Evolutionary conservation across 1,140 invertebrate species (phyloP).

Genomic region (Drosophila biarmipes): DNA sequence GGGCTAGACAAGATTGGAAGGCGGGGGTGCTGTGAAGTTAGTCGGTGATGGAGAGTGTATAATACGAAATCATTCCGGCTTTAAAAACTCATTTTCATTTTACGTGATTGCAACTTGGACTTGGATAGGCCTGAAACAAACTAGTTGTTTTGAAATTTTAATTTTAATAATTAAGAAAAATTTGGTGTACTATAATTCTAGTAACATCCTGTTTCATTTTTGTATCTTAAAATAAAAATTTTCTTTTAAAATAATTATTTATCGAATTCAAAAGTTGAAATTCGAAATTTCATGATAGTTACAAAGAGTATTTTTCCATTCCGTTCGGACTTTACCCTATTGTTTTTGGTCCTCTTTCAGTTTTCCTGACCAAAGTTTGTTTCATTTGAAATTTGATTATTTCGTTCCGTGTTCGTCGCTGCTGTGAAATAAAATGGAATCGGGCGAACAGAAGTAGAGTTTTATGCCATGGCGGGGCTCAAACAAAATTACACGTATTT

Average conservation of each 20-base stretch:
- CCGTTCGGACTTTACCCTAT: neutral
- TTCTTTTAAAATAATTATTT: too few relatives aligned
- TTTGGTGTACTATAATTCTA: too few relatives aligned
- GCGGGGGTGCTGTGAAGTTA: slow-evolving; percentile 3
- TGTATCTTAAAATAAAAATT: too few relatives aligned
- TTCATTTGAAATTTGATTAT: slow-evolving; percentile 76
- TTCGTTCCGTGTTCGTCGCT: slow-evolving; percentile 35
- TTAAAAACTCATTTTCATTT: neutral
- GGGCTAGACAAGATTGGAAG: slow-evolving; percentile 12
- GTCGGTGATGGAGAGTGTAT: neutral
- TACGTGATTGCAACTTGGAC: neutral
- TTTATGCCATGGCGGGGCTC: slow-evolving; percentile 59
- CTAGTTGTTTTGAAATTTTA: too few relatives aligned
- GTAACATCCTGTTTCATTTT: too few relatives aligned
- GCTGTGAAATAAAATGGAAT: slow-evolving; percentile 35
- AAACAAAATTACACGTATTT: slow-evolving; percentile 70
- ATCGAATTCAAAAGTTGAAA: too few relatives aligned
- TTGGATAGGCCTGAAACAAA: neutral
- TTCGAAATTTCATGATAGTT: too few relatives aligned
- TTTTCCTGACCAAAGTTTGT: slow-evolving; percentile 43
- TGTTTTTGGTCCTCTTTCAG: slow-evolving; percentile 32
- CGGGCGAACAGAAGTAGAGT: slow-evolving; percentile 45
- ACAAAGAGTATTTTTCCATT: slow-evolving; percentile 17
- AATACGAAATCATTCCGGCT: neutral
- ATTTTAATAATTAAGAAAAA: too few relatives aligned